Evolutionary conservation across 2,113 vertebrate genomes (phyloP), one percentile per base, ranked within the genome.

Genomic region (Amblyopsis rosae): DNA sequence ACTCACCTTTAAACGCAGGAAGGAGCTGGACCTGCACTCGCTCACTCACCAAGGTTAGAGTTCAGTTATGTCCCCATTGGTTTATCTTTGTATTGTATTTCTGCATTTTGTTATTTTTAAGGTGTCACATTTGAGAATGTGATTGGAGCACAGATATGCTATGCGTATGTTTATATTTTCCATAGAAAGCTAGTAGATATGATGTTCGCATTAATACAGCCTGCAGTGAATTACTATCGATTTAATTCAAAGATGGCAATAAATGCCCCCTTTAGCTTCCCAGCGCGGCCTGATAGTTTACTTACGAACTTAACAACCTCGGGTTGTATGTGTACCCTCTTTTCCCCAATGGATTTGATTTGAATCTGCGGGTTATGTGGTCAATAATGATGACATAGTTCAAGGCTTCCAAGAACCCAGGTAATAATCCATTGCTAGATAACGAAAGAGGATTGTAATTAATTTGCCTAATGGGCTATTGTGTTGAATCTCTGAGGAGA

Each of bases 1-100:
- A 1, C 91, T 94, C 16, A 94, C 94, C 12, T 98, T 98, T 85
- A 85, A 94, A 66, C 91, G 95, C 4, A 93, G 93, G 55, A 94
- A 93, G 63, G 91, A 96, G 69, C 92, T 97, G 17, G 95, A 97
- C 68, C 90, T 96, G 12, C 96, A 97, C 88, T 92, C 94, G 6
- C 93, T 97, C 11, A 82, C 87, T 58, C 94, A 93, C 75, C 94
- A 95, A 92, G 93, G 93, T 93, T 72, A 86, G 87, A 41, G 58
- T 53, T 72, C 41, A 58, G 9, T 12, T 19, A 4, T 4, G 13
- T n/a, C 3, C 32, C 45, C 7, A 6, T 12, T 3, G 12, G 46
- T 41, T 26, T 8, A 15, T 35, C 58, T 1, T 45, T 60, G 3
- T 41, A 41, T 10, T 45, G 10, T 12, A 4, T 45, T 11, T 15